phyloP scores from a whole-genome alignment of 30 jellyfish, hydroid and myxozoan species.

The Turritopsis rubra region DNA sequence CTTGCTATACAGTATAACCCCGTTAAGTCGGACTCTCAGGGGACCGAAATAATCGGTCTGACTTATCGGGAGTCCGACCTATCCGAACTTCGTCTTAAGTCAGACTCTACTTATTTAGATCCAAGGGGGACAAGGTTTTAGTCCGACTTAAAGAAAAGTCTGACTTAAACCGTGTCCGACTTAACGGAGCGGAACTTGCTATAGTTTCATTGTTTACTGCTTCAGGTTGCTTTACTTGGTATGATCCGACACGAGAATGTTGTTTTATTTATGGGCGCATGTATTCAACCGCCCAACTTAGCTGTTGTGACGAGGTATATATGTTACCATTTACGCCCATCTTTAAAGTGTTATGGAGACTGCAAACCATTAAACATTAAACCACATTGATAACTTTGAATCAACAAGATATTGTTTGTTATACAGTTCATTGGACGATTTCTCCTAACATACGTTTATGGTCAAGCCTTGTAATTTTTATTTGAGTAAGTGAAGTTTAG shows the following conservation, averaged over 20 bases:
- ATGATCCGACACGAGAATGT: constrained; percentile 71
- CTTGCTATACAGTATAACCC: not conserved
- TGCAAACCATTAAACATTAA: too few species aligned
- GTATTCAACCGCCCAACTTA: constrained; percentile 57
- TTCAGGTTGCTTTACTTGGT: constrained; percentile 50
- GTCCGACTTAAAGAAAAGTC: too few species aligned
- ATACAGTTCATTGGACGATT: not conserved
- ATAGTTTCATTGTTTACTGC: not conserved
- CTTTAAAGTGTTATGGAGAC: not conserved
- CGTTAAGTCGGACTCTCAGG: constrained; percentile 22
- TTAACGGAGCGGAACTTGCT: not conserved
- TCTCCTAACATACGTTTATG: not conserved
- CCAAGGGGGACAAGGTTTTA: too few species aligned
- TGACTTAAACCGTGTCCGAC: too few species aligned
- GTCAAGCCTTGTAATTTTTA: not conserved
- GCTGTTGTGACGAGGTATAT: constrained; percentile 35
- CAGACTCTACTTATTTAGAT: too few species aligned
- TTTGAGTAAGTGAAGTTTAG: not conserved
- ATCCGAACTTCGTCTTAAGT: too few species aligned
- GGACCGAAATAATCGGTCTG: too few species aligned
- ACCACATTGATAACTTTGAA: too few species aligned
- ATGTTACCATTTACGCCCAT: too few species aligned
- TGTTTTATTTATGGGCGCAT: constrained; percentile 78
- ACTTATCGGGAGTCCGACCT: too few species aligned
- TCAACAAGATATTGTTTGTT: not conserved